Evolutionary conservation across 2,797 vertebrate genomes (phyloP), one percentile per base, ranked within the genome.

Genomic region (Leuciscus waleckii): DNA sequence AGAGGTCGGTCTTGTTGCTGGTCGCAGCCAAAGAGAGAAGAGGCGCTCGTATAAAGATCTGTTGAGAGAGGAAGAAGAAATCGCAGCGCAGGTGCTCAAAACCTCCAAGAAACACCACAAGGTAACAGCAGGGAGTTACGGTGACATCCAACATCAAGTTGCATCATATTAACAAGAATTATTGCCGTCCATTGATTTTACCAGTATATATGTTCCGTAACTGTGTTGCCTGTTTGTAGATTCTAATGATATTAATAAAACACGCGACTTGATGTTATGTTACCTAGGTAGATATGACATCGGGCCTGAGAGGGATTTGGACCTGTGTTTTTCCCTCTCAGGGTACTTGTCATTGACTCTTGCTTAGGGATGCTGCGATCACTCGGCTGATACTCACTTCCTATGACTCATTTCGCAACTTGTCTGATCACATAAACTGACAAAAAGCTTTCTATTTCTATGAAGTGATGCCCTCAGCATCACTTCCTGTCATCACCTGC

Each of bases 21-120:
- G 96, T 87, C 97, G 97, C 69, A 98, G 96, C 93, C 98, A 99
- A 92, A 93, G 97, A 90, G 98, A 99, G 93, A 99, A 98, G 92
- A 98, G 96, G 87, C 95, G 96, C 87, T 98, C 97, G 0, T 98
- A 99, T 92, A 99, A 97, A 90, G 98, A 99, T 91, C 94, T 98
- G 74, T 92, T 99, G 69, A 95, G 96, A 87, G 98, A 99, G 89
- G 97, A 99, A 84, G 96, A 99, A 13, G 95, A 98, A 92, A 95
- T 96, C 63, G 95, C 97, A 82, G 95, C 97, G 90, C 96, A 99
- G 94, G 98, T 99, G 87, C 96, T 96, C 88, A 97, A 97, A 93
- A 95, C 95, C 79, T 96, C 96, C 90, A 96, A 96, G 92, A 97
- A 97, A 92, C 95, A 92, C 0, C 91, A 94, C 39, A 96, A 97